A percentile compares a stretch with the other conserved stretches of the same genome.
phyloP scores from a whole-genome alignment of 2,888 invertebrate species.

The Lithophane ornitopus region DNA sequence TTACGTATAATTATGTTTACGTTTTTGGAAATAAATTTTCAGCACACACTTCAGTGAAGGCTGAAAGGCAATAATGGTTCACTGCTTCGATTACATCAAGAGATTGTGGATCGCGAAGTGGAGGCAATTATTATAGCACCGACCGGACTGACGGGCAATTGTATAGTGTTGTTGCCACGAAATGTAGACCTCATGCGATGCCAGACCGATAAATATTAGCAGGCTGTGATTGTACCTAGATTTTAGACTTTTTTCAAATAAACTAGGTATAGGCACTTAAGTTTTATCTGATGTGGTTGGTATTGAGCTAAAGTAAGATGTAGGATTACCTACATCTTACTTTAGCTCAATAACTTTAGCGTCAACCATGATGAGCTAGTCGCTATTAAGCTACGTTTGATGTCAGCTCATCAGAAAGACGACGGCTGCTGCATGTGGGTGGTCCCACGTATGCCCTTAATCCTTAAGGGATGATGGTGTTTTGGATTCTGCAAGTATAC shows the following conservation, averaged over 20 bases:
- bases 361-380: too few species aligned
- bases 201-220: background rate
- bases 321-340: too few species aligned
- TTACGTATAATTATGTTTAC: too few species aligned
- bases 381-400: too few species aligned
- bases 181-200: conserved; percentile 52
- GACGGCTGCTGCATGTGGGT: background rate
- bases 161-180: conserved; percentile 7
- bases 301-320: background rate
- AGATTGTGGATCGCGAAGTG: conserved; percentile 41
- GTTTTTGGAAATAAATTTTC: conserved; percentile 18
- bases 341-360: too few species aligned
- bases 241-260: background rate
- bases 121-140: conserved; percentile 19
- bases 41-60: conserved; percentile 15
- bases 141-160: background rate
- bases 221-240: background rate
- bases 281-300: background rate
- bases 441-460: background rate
- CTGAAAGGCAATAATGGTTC: conserved; percentile 32
- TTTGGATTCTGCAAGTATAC: background rate
- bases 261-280: background rate
- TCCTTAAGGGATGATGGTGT: background rate
- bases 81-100: conserved; percentile 36
- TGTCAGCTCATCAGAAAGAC: background rate